phyloP scores from a whole-genome alignment of 2,888 invertebrate genomes.

The Caenorhabditis imperialis region DNA sequence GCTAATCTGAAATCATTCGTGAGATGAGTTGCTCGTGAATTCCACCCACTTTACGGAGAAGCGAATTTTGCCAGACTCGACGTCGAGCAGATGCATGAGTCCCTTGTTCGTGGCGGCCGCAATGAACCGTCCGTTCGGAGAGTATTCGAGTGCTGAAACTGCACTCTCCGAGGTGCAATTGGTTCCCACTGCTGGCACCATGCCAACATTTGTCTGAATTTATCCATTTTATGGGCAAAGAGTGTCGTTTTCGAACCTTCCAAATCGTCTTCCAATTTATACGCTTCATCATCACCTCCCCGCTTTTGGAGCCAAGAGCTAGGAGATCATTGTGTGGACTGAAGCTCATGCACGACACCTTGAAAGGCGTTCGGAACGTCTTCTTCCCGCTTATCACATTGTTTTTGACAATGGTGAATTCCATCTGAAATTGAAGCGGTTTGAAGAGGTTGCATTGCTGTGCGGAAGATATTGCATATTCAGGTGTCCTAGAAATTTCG shows the following conservation, averaged over 20 bases:
- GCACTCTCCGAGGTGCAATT: conserved; percentile 33
- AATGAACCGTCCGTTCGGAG: conserved; percentile 67
- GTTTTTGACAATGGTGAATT: conserved; percentile 30
- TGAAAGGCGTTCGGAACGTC: conserved; percentile 59
- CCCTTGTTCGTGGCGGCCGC: conserved; percentile 66
- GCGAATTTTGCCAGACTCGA: conserved; percentile 57
- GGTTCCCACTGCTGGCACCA: conserved; percentile 32
- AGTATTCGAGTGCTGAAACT: conserved; percentile 49
- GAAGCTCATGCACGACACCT: conserved; percentile 54
- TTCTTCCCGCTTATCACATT: conserved; percentile 25
- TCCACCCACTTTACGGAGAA: conserved; percentile 25
- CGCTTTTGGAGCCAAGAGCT: conserved; percentile 68
- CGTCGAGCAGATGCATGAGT: conserved; percentile 62
- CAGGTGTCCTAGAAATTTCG: conserved; percentile 28
- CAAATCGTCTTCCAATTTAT: conserved; percentile 72
- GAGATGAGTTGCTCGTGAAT: no score
- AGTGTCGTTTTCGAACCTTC: conserved; percentile 56
- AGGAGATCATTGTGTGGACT: conserved; percentile 66
- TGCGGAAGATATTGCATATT: conserved; percentile 36
- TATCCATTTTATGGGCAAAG: not conserved
- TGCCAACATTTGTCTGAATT: conserved; percentile 31
- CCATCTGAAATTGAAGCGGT: conserved; percentile 15
- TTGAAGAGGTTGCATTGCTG: not conserved
- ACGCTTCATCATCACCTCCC: conserved; percentile 69
- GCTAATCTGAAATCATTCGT: no score